phyloP scores from a whole-genome alignment of 2,888 invertebrate species.

The Cosmia trapezina region DNA sequence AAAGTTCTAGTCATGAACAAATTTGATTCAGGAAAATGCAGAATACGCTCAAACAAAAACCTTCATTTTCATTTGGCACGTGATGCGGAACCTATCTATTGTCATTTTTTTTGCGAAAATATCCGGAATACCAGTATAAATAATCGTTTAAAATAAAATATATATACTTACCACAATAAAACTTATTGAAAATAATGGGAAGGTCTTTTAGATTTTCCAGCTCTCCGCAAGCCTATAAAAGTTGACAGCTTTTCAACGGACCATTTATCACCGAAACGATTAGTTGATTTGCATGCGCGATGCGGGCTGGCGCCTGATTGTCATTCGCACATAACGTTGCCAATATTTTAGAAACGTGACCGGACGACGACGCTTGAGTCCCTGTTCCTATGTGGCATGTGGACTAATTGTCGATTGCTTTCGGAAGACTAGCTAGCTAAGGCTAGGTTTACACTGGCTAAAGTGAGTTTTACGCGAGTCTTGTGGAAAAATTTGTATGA shows the following conservation, averaged over 20 bases:
- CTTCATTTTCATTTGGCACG: too few species aligned
- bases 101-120: background rate
- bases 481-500: too few species aligned
- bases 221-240: slow-evolving; percentile 17
- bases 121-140: background rate
- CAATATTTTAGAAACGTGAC: slow-evolving; percentile 80
- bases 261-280: slow-evolving; percentile 49
- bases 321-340: slow-evolving; percentile 77
- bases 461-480: too few species aligned
- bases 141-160: background rate
- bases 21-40: background rate
- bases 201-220: slow-evolving; percentile 9
- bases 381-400: slow-evolving; percentile 29
- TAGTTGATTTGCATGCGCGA: slow-evolving; percentile 69
- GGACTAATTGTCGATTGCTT: slow-evolving; percentile 22
- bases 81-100: background rate
- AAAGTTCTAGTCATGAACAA: background rate
- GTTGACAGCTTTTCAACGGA: slow-evolving; percentile 32
- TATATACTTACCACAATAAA: background rate
- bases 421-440: slow-evolving; percentile 33
- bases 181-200: slow-evolving; percentile 11
- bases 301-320: slow-evolving; percentile 67
- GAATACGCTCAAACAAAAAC: background rate
- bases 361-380: slow-evolving; percentile 70
- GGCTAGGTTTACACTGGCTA: background rate